phyloP scores from a whole-genome alignment of 2,888 invertebrate species.

The Scrobipalpa costella region DNA sequence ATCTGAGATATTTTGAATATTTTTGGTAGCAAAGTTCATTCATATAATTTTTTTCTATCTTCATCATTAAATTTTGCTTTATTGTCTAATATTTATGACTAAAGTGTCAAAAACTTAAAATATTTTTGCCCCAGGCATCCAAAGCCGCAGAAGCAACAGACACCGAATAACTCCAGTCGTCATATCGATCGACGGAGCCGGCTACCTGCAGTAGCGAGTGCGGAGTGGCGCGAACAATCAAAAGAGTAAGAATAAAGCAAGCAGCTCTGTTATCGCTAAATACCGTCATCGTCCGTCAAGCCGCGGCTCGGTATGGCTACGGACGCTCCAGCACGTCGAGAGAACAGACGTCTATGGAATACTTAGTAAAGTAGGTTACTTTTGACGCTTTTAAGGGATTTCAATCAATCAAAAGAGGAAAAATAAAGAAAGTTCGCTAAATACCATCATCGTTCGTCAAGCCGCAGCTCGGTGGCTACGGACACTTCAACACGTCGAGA shows the following conservation, averaged over 20 bases:
- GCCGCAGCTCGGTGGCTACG: too few species aligned
- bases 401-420: too few species aligned
- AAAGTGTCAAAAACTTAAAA: too few species aligned
- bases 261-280: slow-evolving; percentile 46
- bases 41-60: too few species aligned
- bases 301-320: slow-evolving; percentile 55
- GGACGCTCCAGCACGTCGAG: slow-evolving; percentile 36
- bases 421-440: too few species aligned
- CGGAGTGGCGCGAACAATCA: slow-evolving; percentile 30
- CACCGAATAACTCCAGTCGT: neutral
- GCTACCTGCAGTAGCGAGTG: slow-evolving; percentile 24
- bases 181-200: slow-evolving; percentile 9
- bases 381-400: neutral
- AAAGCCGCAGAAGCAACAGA: too few species aligned
- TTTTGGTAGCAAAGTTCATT: too few species aligned
- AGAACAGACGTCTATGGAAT: slow-evolving; percentile 38
- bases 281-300: slow-evolving; percentile 46
- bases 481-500: neutral
- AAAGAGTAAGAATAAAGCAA: slow-evolving; percentile 35
- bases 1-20: too few species aligned
- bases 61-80: too few species aligned
- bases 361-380: neutral
- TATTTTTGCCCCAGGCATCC: too few species aligned
- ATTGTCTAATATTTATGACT: too few species aligned
- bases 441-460: too few species aligned